Evolutionary conservation across 2,797 vertebrate species (phyloP).

Genomic region (Heteromormyrus szaboi): DNA sequence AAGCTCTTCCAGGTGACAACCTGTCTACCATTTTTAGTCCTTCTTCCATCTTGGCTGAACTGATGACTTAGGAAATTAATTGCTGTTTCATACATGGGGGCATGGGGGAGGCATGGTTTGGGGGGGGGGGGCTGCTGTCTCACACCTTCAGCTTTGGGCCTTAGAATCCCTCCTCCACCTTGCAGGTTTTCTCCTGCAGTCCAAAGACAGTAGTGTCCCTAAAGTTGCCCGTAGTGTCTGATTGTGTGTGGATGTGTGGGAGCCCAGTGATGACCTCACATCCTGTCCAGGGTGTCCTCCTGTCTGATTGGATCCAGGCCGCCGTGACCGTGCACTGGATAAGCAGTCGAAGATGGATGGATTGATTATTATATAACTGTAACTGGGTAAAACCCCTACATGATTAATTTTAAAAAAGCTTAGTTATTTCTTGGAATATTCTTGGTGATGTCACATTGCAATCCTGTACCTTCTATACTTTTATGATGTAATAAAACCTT

Average conservation of each 20-base stretch:
- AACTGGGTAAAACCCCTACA: not conserved
- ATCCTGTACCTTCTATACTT: not conserved
- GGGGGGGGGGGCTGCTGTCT: not conserved
- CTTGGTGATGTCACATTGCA: not conserved
- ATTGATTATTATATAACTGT: not conserved
- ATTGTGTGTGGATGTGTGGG: not conserved
- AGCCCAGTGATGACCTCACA: not conserved
- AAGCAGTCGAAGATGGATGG: not conserved
- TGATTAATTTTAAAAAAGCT: not conserved
- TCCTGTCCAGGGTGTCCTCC: not conserved
- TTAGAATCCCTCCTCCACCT: not conserved
- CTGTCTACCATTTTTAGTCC: not conserved
- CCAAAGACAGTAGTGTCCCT: not conserved
- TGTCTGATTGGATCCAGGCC: not conserved
- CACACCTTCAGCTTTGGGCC: not conserved
- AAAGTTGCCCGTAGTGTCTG: not conserved
- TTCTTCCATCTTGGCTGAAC: not conserved
- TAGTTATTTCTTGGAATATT: not conserved
- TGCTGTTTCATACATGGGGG: not conserved
- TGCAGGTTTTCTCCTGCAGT: not conserved
- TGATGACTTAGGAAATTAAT: not conserved
- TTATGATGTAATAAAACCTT: not conserved
- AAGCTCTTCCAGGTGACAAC: slow-evolving; percentile 84
- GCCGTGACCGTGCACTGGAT: not conserved
- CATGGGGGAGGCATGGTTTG: not conserved